Percentiles rank a stretch among this genome's conserved stretches.
Evolutionary conservation across 2,888 invertebrate species (phyloP).

Genomic region (Onthophagus sagittarius): DNA sequence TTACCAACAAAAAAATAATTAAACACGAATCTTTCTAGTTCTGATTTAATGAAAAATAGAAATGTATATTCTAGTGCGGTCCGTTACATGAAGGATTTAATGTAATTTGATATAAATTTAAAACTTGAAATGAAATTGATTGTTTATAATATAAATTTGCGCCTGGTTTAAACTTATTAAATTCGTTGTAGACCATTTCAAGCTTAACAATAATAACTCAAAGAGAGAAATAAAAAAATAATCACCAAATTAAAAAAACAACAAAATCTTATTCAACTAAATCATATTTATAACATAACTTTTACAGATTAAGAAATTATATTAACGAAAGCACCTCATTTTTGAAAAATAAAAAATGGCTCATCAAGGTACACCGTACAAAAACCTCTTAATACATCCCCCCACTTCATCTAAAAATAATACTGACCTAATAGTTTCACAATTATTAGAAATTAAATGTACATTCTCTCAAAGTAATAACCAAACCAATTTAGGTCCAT

Average conservation of each 20-base stretch:
- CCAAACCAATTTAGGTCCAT: slow-evolving; percentile 20
- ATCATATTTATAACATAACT: background rate
- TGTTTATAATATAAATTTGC: too few species aligned
- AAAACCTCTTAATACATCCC: background rate
- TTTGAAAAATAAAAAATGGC: background rate
- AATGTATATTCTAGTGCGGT: too few species aligned
- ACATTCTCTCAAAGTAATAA: slow-evolving; percentile 7
- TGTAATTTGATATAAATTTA: too few species aligned
- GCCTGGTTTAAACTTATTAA: too few species aligned
- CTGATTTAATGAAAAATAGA: too few species aligned
- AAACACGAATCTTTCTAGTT: too few species aligned
- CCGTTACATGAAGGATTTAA: too few species aligned
- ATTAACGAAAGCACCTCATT: background rate
- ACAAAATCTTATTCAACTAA: background rate
- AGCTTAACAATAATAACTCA: too few species aligned
- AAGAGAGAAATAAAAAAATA: too few species aligned
- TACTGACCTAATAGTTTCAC: slow-evolving; percentile 21
- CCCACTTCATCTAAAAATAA: slow-evolving; percentile 12
- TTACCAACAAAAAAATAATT: too few species aligned
- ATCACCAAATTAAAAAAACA: background rate
- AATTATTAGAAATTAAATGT: background rate
- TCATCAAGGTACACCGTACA: background rate
- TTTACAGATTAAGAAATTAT: background rate
- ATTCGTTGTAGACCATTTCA: too few species aligned
- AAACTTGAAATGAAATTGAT: too few species aligned